phyloP scores from a whole-genome alignment of 2,797 vertebrate genomes.

The Hemitrygon akajei region DNA sequence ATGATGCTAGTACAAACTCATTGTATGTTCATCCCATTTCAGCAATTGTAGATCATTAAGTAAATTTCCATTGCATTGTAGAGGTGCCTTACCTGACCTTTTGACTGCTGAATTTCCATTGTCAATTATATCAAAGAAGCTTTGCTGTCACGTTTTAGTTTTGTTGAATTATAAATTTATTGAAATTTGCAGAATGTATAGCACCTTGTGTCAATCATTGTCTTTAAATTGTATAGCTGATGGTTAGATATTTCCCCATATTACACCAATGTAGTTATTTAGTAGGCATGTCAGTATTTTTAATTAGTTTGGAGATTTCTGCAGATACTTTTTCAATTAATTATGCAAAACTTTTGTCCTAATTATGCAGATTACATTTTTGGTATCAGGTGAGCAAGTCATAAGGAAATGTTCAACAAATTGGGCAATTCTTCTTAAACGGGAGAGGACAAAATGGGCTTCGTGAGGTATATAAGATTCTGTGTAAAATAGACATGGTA shows the following conservation, averaged over 20 bases:
- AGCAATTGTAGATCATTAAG: not conserved
- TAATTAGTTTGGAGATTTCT: not conserved
- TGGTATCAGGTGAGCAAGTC: not conserved
- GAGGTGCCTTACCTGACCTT: not conserved
- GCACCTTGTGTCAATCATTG: not conserved
- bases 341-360: not conserved
- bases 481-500: not conserved
- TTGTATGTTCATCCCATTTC: not conserved
- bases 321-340: not conserved
- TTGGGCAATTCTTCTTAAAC: not conserved
- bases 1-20: conserved; percentile 4
- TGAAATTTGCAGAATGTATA: not conserved
- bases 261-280: not conserved
- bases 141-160: not conserved
- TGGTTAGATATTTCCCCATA: not conserved
- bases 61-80: conserved; percentile 33
- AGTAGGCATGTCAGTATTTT: not conserved
- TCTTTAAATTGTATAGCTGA: not conserved
- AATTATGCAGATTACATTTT: not conserved
- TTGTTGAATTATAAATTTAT: not conserved
- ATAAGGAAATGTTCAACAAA: not conserved
- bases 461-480: not conserved
- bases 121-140: not conserved
- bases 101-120: conserved; percentile 28
- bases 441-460: not conserved